Evolutionary conservation across 1,140 invertebrate species (phyloP), one percentile per base, ranked within the genome.

Genomic region (Ips nitidus): DNA sequence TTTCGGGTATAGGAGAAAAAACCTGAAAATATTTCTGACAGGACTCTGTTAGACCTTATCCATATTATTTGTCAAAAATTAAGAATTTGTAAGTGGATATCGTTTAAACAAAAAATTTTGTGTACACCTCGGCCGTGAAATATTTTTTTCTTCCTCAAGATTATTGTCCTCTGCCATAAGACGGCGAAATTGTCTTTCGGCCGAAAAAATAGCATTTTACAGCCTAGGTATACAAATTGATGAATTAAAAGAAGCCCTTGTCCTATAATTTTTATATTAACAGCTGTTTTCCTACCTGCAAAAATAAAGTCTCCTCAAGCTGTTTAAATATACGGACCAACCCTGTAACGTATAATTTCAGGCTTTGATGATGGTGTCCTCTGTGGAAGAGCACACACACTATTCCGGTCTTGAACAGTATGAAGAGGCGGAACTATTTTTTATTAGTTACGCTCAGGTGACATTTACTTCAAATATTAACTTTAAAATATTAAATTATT

Each of bases 371-470:
- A 45, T 36, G 1, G 36, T 38, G 6, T 57, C 52, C n/a, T 38
- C 5, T 43, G 40, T n/a, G 4, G 36, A 57, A 43, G 42, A 71
- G 41, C 79, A 83, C 69, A 75, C 76, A 3, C 82, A 83, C 72
- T 81, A 82, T 57, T 82, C 83, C 7, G 80, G 79, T 1, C 73
- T 85, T 66, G 82, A 84, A 59, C 73, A 73, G 50, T 80, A 76
- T 62, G 81, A 83, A 72, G 79, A 81, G 50, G 70, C 77, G 5
- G 74, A 77, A 4, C 70, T 84, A 41, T 84, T 83, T 74, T 84
- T 81, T 67, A 53, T 85, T 2, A 71, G 79, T 7, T 83, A 82
- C 73, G 76, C 80, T 2, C 84, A 84, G 77, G 82, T 82, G 22
- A 22, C 22, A 79, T 53, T 64, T 52, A 64, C 53, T 64, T 38